Conservation (phyloP, 2,113 vertebrate genomes). For the Ptychochromis oligacanthus region DNA sequence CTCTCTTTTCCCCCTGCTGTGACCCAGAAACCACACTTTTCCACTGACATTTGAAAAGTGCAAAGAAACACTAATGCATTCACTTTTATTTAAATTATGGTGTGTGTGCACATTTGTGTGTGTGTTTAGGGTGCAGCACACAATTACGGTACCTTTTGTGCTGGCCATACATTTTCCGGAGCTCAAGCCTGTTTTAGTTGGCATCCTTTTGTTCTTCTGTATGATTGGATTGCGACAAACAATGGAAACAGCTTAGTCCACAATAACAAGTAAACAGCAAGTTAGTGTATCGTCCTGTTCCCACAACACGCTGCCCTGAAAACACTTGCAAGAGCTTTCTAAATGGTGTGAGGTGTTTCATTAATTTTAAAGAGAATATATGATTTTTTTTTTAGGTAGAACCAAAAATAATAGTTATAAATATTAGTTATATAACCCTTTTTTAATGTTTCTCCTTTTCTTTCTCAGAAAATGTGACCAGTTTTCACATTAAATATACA, state of each 20-base stretch:
- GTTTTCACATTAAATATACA: constrained; percentile 63
- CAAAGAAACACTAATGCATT: constrained; percentile 45
- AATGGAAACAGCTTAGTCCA: constrained; percentile 56
- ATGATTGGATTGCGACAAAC: constrained; percentile 57
- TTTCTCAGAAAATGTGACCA: constrained; percentile 52
- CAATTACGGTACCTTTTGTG: constrained; percentile 46
- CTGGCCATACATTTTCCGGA: constrained; percentile 41
- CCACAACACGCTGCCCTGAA: constrained; percentile 28
- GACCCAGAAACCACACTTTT: constrained; percentile 63
- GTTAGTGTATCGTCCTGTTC: constrained; percentile 28
- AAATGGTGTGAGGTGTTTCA: neutral
- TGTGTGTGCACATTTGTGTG: neutral
- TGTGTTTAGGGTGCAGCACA: constrained; percentile 28
- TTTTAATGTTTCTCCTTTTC: constrained; percentile 23
- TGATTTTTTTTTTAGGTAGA: neutral
- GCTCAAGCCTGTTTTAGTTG: constrained; percentile 32
- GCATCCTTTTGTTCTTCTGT: constrained; percentile 53
- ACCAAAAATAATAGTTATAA: neutral
- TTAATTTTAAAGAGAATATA: neutral
- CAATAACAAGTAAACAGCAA: constrained; percentile 58
- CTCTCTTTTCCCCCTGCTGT: constrained; percentile 23
- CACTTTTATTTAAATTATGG: constrained; percentile 42
- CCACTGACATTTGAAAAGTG: constrained; percentile 56
- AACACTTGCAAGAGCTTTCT: constrained; percentile 1
- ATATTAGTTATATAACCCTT: neutral